Evolutionary conservation across 2,797 vertebrate species (phyloP), one percentile per base, ranked within the genome.

Genomic region (Micrastur ruficollis): DNA sequence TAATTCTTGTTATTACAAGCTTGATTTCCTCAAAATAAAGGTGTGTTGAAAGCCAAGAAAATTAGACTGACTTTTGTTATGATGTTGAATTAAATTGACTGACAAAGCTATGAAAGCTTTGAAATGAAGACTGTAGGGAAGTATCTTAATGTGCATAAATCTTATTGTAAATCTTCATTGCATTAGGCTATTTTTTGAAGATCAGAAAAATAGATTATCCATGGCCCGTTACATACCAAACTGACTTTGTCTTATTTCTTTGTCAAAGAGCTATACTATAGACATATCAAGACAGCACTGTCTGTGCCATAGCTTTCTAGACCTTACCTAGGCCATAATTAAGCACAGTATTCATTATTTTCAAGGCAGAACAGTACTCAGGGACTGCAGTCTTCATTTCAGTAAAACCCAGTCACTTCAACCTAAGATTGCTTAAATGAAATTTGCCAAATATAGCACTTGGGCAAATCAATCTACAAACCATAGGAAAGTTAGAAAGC

Each of bases 1-100:
- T 61, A 63, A 76, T 82, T 87, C 68, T 89, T 89, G 53, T 50
- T 89, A 85, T 38, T 71, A 70, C 27, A 83, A 68, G 65, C 82
- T 74, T 86, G 78, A 78, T 72, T 85, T 86, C n/a, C 32, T 92
- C 49, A 94, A 91, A 90, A 91, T 44, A 88, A 89, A 71, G 26
- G 61, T 85, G 31, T 52, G 9, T 63, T 87, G 46, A 82, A 93
- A 89, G 65, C 32, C 58, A 74, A 67, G 63, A 93, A 91, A 62
- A 76, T 86, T n/a, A 38, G 13, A 46, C 56, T 81, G n/a, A 44
- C 14, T 40, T 91, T 61, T 93, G 26, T 86, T 84, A 46, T 11
- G 12, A 73, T 49, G 23, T 49, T 75, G 47, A 84, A 79, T 55
- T 71, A 46, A 79, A 86, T 12, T 58, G 59, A 88, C 38, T 88